Evolutionary conservation across 2,888 invertebrate species (phyloP).

Genomic region (Lasius fuliginosus): DNA sequence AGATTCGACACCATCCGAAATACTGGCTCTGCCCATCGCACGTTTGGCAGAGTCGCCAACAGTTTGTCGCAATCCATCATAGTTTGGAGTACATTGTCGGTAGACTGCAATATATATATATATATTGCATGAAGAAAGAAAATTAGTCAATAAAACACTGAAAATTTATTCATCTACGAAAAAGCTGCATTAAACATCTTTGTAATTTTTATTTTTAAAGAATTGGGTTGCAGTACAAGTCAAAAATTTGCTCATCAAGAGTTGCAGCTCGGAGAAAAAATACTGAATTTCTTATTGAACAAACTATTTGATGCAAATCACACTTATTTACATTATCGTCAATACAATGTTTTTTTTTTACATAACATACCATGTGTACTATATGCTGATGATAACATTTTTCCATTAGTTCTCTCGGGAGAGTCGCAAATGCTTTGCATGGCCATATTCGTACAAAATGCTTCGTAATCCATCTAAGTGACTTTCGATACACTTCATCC

Average conservation of each 20-base stretch:
- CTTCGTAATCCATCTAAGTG: slow-evolving; percentile 95
- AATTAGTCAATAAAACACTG: background rate
- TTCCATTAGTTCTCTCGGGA: slow-evolving; percentile 93
- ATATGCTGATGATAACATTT: slow-evolving; percentile 95
- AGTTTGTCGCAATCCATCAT: slow-evolving; percentile 95
- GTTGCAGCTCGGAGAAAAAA: background rate
- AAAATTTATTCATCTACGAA: slow-evolving; percentile 1
- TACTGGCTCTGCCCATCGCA: slow-evolving; percentile 94
- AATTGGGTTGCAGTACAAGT: background rate
- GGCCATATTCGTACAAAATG: slow-evolving; percentile 97
- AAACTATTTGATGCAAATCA: background rate
- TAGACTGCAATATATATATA: slow-evolving; percentile 87
- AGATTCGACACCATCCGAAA: slow-evolving; percentile 93
- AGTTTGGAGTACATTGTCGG: slow-evolving; percentile 94
- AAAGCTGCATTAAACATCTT: slow-evolving; percentile 34
- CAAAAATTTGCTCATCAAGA: background rate
- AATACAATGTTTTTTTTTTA: slow-evolving; percentile 12
- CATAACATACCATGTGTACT: slow-evolving; percentile 89
- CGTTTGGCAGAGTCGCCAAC: slow-evolving; percentile 91
- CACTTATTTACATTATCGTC: slow-evolving; percentile 33
- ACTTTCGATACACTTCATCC: slow-evolving; percentile 95
- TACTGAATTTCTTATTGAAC: background rate
- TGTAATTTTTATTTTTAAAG: slow-evolving; percentile 17
- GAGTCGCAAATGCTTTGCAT: slow-evolving; percentile 94
- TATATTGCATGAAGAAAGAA: slow-evolving; percentile 43